Percentiles rank a stretch among this genome's conserved stretches.
phyloP scores from a whole-genome alignment of 2,797 vertebrate species.

The Tinamus major region DNA sequence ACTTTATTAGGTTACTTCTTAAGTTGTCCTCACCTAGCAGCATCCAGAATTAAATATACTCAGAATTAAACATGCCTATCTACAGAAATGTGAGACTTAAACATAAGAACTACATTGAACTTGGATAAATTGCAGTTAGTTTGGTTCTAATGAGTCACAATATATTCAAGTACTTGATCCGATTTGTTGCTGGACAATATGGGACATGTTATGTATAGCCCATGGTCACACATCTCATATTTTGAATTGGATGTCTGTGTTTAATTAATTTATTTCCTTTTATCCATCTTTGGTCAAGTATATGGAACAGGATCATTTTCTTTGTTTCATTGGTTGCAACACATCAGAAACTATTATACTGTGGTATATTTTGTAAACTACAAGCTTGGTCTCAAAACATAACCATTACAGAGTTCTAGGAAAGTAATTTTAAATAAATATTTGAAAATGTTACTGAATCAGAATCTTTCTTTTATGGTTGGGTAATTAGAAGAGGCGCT shows the following conservation, averaged over 20 bases:
- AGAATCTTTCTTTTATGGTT: neutral
- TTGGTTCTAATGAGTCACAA: neutral
- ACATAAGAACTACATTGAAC: neutral
- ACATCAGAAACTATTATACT: conserved; percentile 6
- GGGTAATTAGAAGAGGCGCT: neutral
- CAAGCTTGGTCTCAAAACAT: conserved; percentile 27
- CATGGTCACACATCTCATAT: neutral
- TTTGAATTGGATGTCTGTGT: conserved; percentile 31
- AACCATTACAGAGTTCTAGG: conserved; percentile 28
- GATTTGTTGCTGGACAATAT: neutral
- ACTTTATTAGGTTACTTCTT: neutral
- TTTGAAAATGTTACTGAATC: conserved; percentile 7
- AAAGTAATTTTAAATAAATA: conserved; percentile 26
- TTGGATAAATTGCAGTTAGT: neutral
- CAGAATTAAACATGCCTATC: neutral
- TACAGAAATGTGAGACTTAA: neutral
- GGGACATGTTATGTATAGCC: neutral
- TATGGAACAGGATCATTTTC: neutral
- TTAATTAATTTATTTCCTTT: conserved; percentile 23
- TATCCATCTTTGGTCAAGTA: neutral
- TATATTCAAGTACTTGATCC: conserved; percentile 10
- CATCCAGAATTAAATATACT: neutral
- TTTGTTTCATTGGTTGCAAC: conserved; percentile 23
- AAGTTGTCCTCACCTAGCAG: neutral
- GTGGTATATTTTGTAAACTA: conserved; percentile 22